Base-by-base conservation (phyloP, 2,797 vertebrate genomes). In the Clarias laeviceps region DNA sequence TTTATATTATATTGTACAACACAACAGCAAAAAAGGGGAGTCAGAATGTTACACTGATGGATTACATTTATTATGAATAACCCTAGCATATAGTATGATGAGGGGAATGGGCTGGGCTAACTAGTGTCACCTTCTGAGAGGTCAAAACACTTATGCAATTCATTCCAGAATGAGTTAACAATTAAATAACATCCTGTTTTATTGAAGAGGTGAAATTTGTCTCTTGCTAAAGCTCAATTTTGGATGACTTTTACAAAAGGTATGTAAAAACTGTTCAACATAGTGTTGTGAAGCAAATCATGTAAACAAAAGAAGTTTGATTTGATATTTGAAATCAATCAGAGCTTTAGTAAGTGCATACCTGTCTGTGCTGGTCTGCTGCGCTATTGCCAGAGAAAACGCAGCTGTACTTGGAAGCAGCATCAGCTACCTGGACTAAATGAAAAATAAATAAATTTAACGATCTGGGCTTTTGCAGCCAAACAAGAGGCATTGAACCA, bases 401-500 rank as follows among this genome's bases (percentile, higher is more conserved):
- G 1, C 88, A 83, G 59, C 89, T 83, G 22, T 40, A 72, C 1
- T 81, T 76, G 18, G 50, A 68, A 61, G 70, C 57, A 29, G 88
- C 78, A 65, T 29, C 40, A 29, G 80, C 54, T 0, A 45, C 83
- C 82, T 90, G 76, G 15, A 95, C 95, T 95, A 86, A 59, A 8
- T 9, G 61, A 17, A 45, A 56, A 85, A 12, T 1, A 69, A 14
- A 17, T 37, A 66, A 17, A 68, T 17, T 22, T 4, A 56, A 18
- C 12, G 4, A 15, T 7, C 20, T 82, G 24, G 2, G 22, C 4
- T 61, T 74, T 8, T 24, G 4, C 9, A 32, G 17, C 54, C 12
- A 57, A 7, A 79, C 5, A 8, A 27, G 2, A 37, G 64, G 27
- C 1, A 56, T 34, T 45, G 1, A 45, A 45, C 9, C 9, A 12